Conservation (phyloP, 2,888 invertebrate genomes). For the Oxytorus armatus region DNA sequence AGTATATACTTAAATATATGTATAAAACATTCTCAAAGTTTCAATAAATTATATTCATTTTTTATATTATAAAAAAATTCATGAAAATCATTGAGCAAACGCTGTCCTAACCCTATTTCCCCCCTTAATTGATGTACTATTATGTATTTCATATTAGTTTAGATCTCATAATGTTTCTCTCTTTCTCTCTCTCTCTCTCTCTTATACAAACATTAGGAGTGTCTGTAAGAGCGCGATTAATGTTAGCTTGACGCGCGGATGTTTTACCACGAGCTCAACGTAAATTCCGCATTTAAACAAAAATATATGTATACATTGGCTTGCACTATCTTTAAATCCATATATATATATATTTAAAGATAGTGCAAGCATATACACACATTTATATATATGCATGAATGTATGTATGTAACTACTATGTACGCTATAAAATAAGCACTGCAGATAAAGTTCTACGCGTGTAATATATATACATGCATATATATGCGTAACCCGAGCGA, state of each 20-base stretch:
- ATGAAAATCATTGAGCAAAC: too few species aligned
- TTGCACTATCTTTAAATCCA: too few species aligned
- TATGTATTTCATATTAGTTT: slow-evolving; percentile 67
- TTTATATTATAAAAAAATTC: too few species aligned
- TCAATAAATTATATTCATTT: too few species aligned
- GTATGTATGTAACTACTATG: slow-evolving; percentile 19
- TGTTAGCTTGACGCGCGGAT: slow-evolving; percentile 48
- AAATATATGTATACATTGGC: too few species aligned
- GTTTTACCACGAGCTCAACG: slow-evolving; percentile 8
- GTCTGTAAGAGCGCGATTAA: slow-evolving; percentile 56
- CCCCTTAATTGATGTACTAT: slow-evolving; percentile 76
- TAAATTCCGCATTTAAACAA: too few species aligned
- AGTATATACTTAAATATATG: too few species aligned
- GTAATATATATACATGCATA: slow-evolving; percentile 19
- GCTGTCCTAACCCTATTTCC: too few species aligned
- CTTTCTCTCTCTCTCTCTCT: too few species aligned
- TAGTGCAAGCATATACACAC: too few species aligned
- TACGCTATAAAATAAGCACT: slow-evolving; percentile 62
- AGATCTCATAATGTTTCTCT: slow-evolving; percentile 65
- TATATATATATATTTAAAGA: too few species aligned
- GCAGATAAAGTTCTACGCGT: slow-evolving; percentile 61
- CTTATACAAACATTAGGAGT: slow-evolving; percentile 3
- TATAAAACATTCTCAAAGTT: too few species aligned
- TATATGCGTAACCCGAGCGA: slow-evolving; percentile 61
- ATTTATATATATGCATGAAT: neutral